These are phyloP conservation scores for Rhinoptilus africanus DNA, from an alignment of 2,113 vertebrate species.

Conservation along the genomic window DNA sequence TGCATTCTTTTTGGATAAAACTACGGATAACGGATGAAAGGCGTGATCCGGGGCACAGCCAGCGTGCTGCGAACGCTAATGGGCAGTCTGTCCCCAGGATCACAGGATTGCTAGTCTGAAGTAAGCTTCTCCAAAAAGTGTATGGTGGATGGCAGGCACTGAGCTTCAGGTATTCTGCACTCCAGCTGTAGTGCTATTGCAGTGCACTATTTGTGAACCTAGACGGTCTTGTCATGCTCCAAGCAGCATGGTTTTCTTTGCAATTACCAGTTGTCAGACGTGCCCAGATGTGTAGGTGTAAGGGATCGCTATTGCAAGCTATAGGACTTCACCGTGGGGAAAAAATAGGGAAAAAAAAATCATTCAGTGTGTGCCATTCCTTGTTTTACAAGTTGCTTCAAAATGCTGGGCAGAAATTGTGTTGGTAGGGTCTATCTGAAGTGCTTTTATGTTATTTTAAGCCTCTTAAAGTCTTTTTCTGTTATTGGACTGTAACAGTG, in stretches of 20 bases:
- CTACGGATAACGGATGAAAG: not conserved
- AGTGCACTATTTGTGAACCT: not conserved
- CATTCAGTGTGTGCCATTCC: not conserved
- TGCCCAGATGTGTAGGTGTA: not conserved
- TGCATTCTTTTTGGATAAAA: not conserved
- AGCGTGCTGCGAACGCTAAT: accelerated
- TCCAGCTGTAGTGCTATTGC: not conserved
- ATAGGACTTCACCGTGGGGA: not conserved
- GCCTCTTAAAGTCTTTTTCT: not conserved
- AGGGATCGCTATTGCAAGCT: not conserved
- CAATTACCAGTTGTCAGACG: not conserved
- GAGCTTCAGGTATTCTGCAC: not conserved
- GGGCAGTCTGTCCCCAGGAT: not conserved
- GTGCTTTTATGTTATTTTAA: not conserved
- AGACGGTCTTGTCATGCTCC: not conserved
- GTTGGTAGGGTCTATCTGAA: not conserved
- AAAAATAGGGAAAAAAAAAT: not conserved
- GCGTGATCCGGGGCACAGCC: accelerated
- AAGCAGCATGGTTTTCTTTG: not conserved
- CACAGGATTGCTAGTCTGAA: not conserved
- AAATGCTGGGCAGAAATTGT: not conserved
- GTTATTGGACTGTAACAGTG: not conserved
- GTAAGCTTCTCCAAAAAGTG: accelerated
- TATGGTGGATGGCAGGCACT: not conserved
- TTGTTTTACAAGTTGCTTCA: not conserved